Base-by-base conservation (phyloP, 1,140 invertebrate species). In the Hylyphantes graminicola region DNA sequence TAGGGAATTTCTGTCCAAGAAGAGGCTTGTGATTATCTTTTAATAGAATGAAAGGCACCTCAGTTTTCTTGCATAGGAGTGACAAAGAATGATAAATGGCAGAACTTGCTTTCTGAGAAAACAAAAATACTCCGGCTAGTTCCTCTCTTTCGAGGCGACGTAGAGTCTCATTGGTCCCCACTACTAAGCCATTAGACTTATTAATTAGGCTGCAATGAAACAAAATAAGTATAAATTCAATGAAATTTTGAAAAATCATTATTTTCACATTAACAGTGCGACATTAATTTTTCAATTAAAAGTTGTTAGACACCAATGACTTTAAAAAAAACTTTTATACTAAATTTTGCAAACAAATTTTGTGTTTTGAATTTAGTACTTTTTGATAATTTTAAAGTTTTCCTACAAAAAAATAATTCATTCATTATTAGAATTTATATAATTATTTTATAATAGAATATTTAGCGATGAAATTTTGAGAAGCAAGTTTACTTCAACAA, bases 151-250 rank as follows among this genome's bases (percentile, higher is more conserved):
- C 21, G n/a, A 80, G 67, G 50, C 10, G 13, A 19, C 77, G 48
- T n/a, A 80, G 59, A 12, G 70, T 35, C 48, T 61, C 65, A 80
- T 80, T 80, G 12, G 77, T 80, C n/a, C 77, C 77, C 59, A 59
- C 48, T n/a, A 80, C 10, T 17, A 80, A 65, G 50, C 55, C 67
- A 51, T 70, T 53, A 12, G 68, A 53, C 19, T 70, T 70, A 17
- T 51, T 70, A 70, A 70, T 15, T 17, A 12, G 17, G 10, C 68
- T 70, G 13, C n/a, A 12, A 15, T 63, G n/a, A 63, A 17, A 5
- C 1, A 63, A 17, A 63, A 61, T 61, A 12, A 63, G 9, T 63
- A n/a, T n/a, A 35, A 35, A 35, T 35, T 5, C 59, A 63, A 63
- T 12, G 2, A 63, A 63, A 63, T 17, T 63, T 19, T 17, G 19